These are phyloP conservation scores for Elmis aenea DNA, from an alignment of 2,888 invertebrate genomes.

Conservation along the genomic window DNA sequence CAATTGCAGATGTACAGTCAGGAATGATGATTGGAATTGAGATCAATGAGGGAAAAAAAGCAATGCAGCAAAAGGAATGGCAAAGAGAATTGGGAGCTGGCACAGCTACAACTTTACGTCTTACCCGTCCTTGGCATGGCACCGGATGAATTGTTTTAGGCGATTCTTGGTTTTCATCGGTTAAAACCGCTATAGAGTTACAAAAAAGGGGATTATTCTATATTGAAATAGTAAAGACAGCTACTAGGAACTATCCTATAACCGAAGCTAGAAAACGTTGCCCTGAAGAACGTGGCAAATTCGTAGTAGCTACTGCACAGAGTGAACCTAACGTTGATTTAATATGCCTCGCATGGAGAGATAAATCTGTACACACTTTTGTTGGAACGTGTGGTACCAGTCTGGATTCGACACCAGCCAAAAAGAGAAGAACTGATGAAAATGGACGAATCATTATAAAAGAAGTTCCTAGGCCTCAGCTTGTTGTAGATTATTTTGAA, in stretches of 20 bases:
- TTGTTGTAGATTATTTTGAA: slow-evolving; percentile 18
- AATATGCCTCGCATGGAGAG: slow-evolving; percentile 1
- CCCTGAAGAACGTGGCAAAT: not conserved
- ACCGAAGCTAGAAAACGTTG: too few species aligned
- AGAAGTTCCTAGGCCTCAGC: slow-evolving; percentile 3
- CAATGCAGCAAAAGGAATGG: slow-evolving; percentile 5
- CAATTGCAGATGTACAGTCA: slow-evolving; percentile 8
- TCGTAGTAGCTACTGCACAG: not conserved
- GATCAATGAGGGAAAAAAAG: slow-evolving; percentile 4
- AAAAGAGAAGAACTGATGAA: slow-evolving; percentile 3
- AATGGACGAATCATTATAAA: slow-evolving; percentile 1
- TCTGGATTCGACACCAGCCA: not conserved
- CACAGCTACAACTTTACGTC: slow-evolving; percentile 20
- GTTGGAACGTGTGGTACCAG: slow-evolving; percentile 6
- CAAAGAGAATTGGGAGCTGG: slow-evolving; percentile 16
- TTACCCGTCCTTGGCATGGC: slow-evolving; percentile 21
- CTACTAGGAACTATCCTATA: slow-evolving; percentile 6
- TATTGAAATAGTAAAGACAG: slow-evolving; percentile 9
- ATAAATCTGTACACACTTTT: slow-evolving; percentile 8
- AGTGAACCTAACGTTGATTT: too few species aligned
- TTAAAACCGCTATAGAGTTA: slow-evolving; percentile 13
- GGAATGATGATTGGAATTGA: slow-evolving; percentile 2
- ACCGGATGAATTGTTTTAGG: slow-evolving; percentile 14
- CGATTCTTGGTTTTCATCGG: slow-evolving; percentile 18
- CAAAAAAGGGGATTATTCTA: slow-evolving; percentile 6